Conservation (phyloP, 1,140 invertebrate species). For the Bactericera cockerelli region DNA sequence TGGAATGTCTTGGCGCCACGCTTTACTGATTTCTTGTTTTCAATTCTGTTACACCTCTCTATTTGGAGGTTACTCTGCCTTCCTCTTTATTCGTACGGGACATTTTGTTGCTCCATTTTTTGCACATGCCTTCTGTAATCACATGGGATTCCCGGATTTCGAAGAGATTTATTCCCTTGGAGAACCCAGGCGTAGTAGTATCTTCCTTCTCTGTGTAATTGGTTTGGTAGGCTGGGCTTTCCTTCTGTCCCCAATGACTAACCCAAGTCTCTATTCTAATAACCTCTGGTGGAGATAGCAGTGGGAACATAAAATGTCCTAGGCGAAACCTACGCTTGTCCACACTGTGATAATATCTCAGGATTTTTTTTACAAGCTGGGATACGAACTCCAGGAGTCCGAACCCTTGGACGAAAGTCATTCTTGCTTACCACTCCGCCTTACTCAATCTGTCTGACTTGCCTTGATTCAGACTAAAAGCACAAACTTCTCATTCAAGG, state of each 20-base stretch:
- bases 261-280: conserved; percentile 60
- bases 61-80: conserved; percentile 87
- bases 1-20: conserved; percentile 47
- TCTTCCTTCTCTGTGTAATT: conserved; percentile 51
- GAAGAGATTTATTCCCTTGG: conserved; percentile 53
- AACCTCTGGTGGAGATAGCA: conserved; percentile 37
- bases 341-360: no score
- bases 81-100: conserved; percentile 66
- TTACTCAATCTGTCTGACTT: no score
- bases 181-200: conserved; percentile 39
- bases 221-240: conserved; percentile 65
- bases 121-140: conserved; percentile 87
- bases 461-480: no score
- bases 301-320: no score
- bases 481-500: no score
- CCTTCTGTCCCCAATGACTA: conserved; percentile 59
- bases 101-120: conserved; percentile 76
- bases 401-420: no score
- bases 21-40: conserved; percentile 56
- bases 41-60: conserved; percentile 82
- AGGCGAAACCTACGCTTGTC: no score
- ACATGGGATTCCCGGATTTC: conserved; percentile 89
- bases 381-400: no score
- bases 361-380: no score
- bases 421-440: no score